Percentiles rank a stretch among this genome's conserved stretches.
phyloP scores from a whole-genome alignment of 2,888 invertebrate species.

The Orchesella flavescens region DNA sequence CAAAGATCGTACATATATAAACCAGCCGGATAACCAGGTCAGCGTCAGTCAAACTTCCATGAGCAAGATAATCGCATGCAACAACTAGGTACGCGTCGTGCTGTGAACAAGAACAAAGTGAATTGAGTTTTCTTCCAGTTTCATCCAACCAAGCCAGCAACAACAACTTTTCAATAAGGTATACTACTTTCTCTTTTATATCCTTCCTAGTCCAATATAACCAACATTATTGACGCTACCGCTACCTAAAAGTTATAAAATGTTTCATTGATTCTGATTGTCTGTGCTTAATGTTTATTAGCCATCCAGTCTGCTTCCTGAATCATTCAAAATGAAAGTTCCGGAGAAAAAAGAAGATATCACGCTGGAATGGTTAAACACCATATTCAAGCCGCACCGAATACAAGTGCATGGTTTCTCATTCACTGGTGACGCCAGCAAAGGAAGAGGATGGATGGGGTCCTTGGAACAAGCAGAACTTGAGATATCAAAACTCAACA shows the following conservation, averaged over 20 bases:
- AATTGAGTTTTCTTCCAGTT: no score
- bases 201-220: no score
- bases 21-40: slow-evolving; percentile 24
- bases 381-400: slow-evolving; percentile 35
- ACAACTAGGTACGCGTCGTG: background rate
- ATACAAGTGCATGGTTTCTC: slow-evolving; percentile 39
- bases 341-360: slow-evolving; percentile 56
- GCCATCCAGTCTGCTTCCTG: background rate
- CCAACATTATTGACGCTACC: no score
- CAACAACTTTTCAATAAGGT: no score
- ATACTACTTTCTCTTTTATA: no score
- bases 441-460: slow-evolving; percentile 41
- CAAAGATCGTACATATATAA: slow-evolving; percentile 16
- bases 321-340: slow-evolving; percentile 35
- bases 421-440: slow-evolving; percentile 39
- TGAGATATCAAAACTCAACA: slow-evolving; percentile 27
- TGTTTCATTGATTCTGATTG: no score
- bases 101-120: background rate
- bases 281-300: no score
- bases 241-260: no score
- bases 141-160: no score
- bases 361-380: slow-evolving; percentile 53
- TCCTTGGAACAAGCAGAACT: slow-evolving; percentile 48
- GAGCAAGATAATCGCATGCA: background rate
- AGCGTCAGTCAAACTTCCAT: slow-evolving; percentile 1